phyloP scores from a whole-genome alignment of 2,888 invertebrate genomes.

The Diadegma fenestrale region DNA sequence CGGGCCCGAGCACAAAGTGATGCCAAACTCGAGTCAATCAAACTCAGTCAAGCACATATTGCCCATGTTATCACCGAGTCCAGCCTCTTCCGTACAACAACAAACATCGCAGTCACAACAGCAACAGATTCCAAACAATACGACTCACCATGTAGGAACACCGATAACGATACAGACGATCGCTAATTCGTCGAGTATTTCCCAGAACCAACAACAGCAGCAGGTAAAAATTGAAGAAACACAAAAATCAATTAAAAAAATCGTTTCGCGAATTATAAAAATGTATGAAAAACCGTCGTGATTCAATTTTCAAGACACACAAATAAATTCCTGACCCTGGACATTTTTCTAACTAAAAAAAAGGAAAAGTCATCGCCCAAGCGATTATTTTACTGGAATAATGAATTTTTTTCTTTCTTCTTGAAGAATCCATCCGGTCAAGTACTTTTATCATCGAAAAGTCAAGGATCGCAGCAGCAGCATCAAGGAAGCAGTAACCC shows the following conservation, averaged over 20 bases:
- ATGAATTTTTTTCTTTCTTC: neutral
- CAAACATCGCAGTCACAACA: constrained; percentile 48
- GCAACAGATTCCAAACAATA: constrained; percentile 77
- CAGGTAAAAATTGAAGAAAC: constrained; percentile 65
- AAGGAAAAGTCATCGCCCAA: neutral
- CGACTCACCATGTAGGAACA: constrained; percentile 84
- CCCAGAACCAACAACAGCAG: constrained; percentile 73
- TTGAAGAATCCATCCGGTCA: constrained; percentile 61
- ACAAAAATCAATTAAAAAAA: neutral
- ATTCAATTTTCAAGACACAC: neutral
- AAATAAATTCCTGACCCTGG: neutral
- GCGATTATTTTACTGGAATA: neutral
- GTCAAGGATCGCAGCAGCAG: constrained; percentile 77
- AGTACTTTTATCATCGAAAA: constrained; percentile 76
- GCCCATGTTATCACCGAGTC: constrained; percentile 85
- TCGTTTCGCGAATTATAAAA: neutral
- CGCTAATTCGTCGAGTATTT: constrained; percentile 77
- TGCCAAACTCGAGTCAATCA: constrained; percentile 74
- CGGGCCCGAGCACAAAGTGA: constrained; percentile 84
- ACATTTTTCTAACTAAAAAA: neutral
- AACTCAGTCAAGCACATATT: constrained; percentile 85
- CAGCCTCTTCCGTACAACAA: constrained; percentile 80
- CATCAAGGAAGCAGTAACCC: constrained; percentile 79
- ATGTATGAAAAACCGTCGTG: neutral
- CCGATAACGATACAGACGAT: constrained; percentile 84